Evolutionary conservation across 2,113 vertebrate genomes (phyloP), one percentile per base, ranked within the genome.

Genomic region (Psammodynastes pulverulentus): DNA sequence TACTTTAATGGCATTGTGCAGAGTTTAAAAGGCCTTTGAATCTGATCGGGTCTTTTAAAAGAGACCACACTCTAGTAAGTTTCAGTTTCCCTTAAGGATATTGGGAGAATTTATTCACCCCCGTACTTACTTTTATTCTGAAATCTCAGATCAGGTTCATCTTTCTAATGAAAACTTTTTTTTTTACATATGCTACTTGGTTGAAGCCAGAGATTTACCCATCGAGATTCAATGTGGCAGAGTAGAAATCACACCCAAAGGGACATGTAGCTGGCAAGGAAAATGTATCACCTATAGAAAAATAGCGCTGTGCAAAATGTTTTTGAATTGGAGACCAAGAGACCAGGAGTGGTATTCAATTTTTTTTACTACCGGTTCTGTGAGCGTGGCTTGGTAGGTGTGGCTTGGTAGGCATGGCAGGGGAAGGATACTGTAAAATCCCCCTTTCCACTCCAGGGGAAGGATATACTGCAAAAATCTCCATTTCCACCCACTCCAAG

Each of bases 1-100:
- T 89, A 89, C 62, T 92, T 92, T 92, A 92, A 92, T 89, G 87
- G 53, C 72, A 58, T 92, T 92, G 91, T 92, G 87, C 87, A 92
- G 91, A 89, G 45, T 43, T 58, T 92, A 92, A 92, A 92, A 48
- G 91, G 85, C 91, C 72, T 89, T 56, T 26, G 87, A 88, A 89
- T 92, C 51, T 92, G 91, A 89, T 92, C 79, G 58, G 43, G 21
- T 85, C 52, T 45, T 89, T 92, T 89, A 85, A 92, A 92, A 89
- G 43, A 89, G 72, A 79, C 87, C 79, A 92, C 91, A 92, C 72
- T 51, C 72, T 58, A 89, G 45, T 89, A 89, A 49, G 45, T 85
- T 92, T 89, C 89, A 62, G 52, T 85, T 92, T 92, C 91, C 53
- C 91, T 89, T 89, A 49, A 39, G 87, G 87, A 89, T 26, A 62